phyloP scores from a whole-genome alignment of 92 coral and sea anemone genomes.

The Isaurus tuberculatus region DNA sequence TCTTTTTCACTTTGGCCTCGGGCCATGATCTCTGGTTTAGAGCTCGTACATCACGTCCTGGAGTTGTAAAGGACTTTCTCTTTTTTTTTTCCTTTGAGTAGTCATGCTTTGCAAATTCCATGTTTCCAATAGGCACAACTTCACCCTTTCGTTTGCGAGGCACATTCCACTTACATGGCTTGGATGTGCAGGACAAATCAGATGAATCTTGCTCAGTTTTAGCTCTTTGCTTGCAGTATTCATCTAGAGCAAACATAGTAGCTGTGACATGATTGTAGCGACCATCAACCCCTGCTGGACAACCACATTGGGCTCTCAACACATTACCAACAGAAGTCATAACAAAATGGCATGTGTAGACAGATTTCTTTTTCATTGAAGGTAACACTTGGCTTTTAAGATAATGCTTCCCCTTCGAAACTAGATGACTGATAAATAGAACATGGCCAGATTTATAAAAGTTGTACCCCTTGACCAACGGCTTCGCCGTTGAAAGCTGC shows the following conservation, averaged over 20 bases:
- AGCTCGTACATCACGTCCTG: conserved; percentile 55
- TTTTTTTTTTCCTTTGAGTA: conserved; percentile 42
- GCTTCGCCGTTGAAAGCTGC: conserved; percentile 58
- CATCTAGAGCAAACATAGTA: conserved; percentile 69
- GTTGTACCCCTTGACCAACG: conserved; percentile 10
- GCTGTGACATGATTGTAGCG: conserved; percentile 69
- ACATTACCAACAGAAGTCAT: conserved; percentile 53
- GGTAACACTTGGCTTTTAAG: conserved; percentile 67
- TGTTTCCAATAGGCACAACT: conserved; percentile 35
- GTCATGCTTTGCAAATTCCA: conserved; percentile 45
- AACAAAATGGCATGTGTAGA: conserved; percentile 52
- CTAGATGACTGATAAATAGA: conserved; percentile 45
- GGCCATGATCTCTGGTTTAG: conserved; percentile 44
- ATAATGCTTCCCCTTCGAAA: conserved; percentile 58
- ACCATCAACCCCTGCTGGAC: conserved; percentile 75
- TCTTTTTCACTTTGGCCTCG: conserved; percentile 18
- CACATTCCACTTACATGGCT: conserved; percentile 41
- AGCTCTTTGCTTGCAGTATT: conserved; percentile 49
- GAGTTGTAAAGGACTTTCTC: not conserved
- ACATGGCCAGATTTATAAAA: conserved; percentile 60
- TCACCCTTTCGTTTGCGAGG: conserved; percentile 46
- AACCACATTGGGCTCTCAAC: conserved; percentile 65
- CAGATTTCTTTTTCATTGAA: conserved; percentile 33
- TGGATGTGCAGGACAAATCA: conserved; percentile 28
- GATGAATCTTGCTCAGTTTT: conserved; percentile 12